Base-by-base conservation (phyloP, 2,797 vertebrate species). In the Ceryle rudis region DNA sequence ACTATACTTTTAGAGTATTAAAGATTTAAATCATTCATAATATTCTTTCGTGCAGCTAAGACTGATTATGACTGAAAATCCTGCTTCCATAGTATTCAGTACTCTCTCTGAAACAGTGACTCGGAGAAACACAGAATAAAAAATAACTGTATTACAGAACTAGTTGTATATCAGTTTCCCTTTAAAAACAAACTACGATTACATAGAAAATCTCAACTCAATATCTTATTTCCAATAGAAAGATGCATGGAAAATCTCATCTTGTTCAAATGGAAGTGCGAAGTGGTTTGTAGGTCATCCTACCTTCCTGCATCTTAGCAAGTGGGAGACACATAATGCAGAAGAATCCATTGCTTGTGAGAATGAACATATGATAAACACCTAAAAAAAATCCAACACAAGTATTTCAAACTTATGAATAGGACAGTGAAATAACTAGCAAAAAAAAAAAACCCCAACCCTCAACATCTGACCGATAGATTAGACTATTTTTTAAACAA, bases 271-370 rank as follows among this genome's bases (percentile, higher is more conserved):
- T 22, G 58, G 20, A 67, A 72, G 86, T 46, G 44, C 55, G 78
- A 46, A 6, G 39, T 29, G 55, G 23, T 33, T 33, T 74, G 44
- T 20, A 42, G 20, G 47, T 89, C 14, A 12, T 81, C 75, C 90
- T 98, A 99, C 99, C 99, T 98, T 98, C 98, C 81, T 99, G 98
- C 5, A 98, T 98, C 95, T 98, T 98, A 92, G 96, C 97, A 98
- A 99, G 97, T 39, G 98, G 98, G 51, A 99, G 98, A 86, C 99
- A 98, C 96, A 98, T 98, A 94, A 99, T 97, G 91, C 98, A 99
- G 97, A 99, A 99, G 92, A 99, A 99, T 5, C 99, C 99, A 93
- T 96, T 98, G 54, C 97, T 98, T 21, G 98, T 98, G 60, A 99
- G 98, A 64, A 99, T 94, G 79, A 99, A 98, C 90, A 99, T 97